Percentiles rank a stretch among this genome's conserved stretches.
phyloP scores from a whole-genome alignment of 2,888 invertebrate species.

The Hedya salicella region DNA sequence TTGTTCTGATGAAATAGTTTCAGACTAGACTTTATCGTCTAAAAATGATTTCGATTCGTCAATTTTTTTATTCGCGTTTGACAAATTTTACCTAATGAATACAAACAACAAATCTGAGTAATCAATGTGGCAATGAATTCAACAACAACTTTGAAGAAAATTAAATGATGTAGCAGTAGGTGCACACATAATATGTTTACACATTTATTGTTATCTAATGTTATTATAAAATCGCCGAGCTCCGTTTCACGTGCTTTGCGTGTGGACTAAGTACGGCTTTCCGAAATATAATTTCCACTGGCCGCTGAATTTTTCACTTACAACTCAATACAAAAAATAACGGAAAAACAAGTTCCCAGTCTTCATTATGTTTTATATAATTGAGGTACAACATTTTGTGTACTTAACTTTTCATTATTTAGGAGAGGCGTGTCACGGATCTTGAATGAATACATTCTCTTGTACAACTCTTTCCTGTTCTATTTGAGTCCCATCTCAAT shows the following conservation, averaged over 20 bases:
- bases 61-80: not conserved
- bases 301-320: not conserved
- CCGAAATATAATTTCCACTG: not conserved
- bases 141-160: slow-evolving; percentile 45
- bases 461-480: not conserved
- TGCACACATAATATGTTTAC: too few relatives aligned
- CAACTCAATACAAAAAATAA: too few relatives aligned
- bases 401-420: not conserved
- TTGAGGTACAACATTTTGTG: not conserved
- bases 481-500: not conserved
- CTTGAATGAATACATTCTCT: not conserved
- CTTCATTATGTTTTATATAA: not conserved
- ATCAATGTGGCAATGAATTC: slow-evolving; percentile 56
- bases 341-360: not conserved
- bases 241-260: not conserved
- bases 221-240: not conserved
- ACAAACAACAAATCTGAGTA: slow-evolving; percentile 1
- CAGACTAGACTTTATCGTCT: slow-evolving; percentile 36
- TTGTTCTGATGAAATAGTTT: slow-evolving; percentile 55
- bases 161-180: not conserved
- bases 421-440: not conserved
- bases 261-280: not conserved
- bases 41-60: not conserved
- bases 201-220: too few relatives aligned
- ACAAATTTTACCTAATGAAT: too few relatives aligned